These are phyloP conservation scores for Platygyra sinensis DNA, from an alignment of 64 coral and sea anemone species.

Conservation along the genomic window DNA sequence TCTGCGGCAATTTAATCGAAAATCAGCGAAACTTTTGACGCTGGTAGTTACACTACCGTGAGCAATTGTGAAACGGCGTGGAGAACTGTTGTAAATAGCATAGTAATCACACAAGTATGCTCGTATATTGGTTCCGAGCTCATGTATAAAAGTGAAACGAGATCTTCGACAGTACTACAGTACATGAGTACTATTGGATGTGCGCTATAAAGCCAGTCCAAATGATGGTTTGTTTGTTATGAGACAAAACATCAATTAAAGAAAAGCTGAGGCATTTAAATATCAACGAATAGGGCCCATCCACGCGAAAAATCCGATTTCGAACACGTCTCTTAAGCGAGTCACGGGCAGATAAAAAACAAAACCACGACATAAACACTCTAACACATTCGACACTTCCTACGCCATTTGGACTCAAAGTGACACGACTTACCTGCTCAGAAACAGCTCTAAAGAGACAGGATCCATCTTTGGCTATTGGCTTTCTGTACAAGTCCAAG, in stretches of 20 bases:
- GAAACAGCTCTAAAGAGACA: constrained; percentile 99
- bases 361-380: background rate
- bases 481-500: constrained; percentile 82
- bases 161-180: no score
- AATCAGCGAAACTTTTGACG: no score
- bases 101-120: no score
- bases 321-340: background rate
- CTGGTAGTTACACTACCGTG: no score
- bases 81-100: no score
- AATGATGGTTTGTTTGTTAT: background rate
- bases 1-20: no score
- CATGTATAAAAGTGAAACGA: no score
- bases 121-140: no score
- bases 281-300: background rate
- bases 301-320: background rate
- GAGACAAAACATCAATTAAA: background rate
- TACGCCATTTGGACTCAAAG: background rate
- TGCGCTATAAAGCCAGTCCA: background rate
- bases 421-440: constrained; percentile 76
- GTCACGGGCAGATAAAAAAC: background rate
- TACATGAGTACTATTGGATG: background rate
- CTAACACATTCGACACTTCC: background rate
- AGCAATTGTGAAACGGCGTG: no score
- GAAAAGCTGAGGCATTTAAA: background rate
- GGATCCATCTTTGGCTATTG: constrained; percentile 97